A percentile compares a stretch with the other conserved stretches of the same genome.
Conservation (phyloP, 2,888 invertebrate genomes). For the Chrysodeixis includens region DNA sequence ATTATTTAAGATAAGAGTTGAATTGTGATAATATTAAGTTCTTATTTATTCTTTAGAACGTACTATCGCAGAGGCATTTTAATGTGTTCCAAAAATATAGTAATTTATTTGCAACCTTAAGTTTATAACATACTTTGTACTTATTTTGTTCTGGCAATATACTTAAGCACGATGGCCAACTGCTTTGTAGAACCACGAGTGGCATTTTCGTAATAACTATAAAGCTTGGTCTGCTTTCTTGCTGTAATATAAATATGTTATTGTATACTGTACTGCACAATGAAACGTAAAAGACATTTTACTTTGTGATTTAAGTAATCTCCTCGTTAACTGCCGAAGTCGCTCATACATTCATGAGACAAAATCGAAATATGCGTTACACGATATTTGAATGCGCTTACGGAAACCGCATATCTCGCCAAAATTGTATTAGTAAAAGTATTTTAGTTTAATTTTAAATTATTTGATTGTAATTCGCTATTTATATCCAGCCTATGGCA, state of each 20-base stretch:
- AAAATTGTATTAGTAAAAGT: constrained; percentile 34
- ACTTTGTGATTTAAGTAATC: constrained; percentile 36
- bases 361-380: constrained; percentile 35
- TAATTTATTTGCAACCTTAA: constrained; percentile 28
- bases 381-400: background rate
- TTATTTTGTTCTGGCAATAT: constrained; percentile 32
- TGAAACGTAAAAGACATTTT: constrained; percentile 37
- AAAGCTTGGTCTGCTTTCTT: constrained; percentile 40
- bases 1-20: constrained; percentile 10
- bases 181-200: constrained; percentile 19
- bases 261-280: constrained; percentile 17
- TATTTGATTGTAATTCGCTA: constrained; percentile 35
- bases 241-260: constrained; percentile 18
- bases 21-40: constrained; percentile 11
- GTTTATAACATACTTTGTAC: constrained; percentile 16
- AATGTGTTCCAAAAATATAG: constrained; percentile 37
- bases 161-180: constrained; percentile 13
- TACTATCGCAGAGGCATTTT: constrained; percentile 38
- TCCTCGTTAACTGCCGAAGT: constrained; percentile 13
- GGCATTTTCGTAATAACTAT: constrained; percentile 13
- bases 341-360: constrained; percentile 3
- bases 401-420: constrained; percentile 30
- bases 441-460: constrained; percentile 32
- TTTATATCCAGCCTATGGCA: constrained; percentile 21
- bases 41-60: constrained; percentile 21